Base-by-base conservation (phyloP, 2,888 invertebrate species). In the Lasioglossum zephyrum region DNA sequence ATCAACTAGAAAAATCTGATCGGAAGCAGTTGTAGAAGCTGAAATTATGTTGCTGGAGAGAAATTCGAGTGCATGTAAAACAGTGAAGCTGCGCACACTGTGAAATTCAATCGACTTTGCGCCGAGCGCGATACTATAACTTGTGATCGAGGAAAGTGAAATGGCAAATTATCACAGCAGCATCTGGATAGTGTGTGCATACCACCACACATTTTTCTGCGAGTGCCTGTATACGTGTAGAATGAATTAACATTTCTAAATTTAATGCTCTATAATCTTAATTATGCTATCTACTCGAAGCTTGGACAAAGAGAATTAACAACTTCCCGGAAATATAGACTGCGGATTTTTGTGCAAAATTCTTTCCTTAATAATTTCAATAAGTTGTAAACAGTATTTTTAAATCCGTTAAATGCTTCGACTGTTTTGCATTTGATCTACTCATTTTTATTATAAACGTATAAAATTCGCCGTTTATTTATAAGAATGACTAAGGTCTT, bases 101-200 rank as follows among this genome's bases (percentile, higher is more conserved):
- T 41, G 41, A 41, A 70, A 70, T 11, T n/a, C n/a, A 70, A 70
- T 70, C 70, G 41, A 41, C 63, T 63, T 63, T 70, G 22, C 41
- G 69, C 39, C 22, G 69, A 70, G 41, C 70, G 41, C 9, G 70
- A 70, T 70, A 70, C 70, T 11, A 44, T 44, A n/a, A 70, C 70
- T 66, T 26, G 44, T 4, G 57, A 75, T 63, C 39, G 41, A 73
- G 49, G 44, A 81, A 83, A 81, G 72, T 63, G 39, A 73, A 76
- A 41, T 41, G 22, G 22, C 11, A 22, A 75, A 69, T 80, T 53
- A 63, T 49, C 22, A 22, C 39, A 79, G 16, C n/a, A 49, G 49
- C 70, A 70, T n/a, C 39, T n/a, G 70, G 41, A 41, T 70, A 70
- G 70, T 13, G 16, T 70, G n/a, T n/a, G 41, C 70, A 41, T 70